Evolutionary conservation across 2,888 invertebrate species (phyloP).

Genomic region (Troides helena): DNA sequence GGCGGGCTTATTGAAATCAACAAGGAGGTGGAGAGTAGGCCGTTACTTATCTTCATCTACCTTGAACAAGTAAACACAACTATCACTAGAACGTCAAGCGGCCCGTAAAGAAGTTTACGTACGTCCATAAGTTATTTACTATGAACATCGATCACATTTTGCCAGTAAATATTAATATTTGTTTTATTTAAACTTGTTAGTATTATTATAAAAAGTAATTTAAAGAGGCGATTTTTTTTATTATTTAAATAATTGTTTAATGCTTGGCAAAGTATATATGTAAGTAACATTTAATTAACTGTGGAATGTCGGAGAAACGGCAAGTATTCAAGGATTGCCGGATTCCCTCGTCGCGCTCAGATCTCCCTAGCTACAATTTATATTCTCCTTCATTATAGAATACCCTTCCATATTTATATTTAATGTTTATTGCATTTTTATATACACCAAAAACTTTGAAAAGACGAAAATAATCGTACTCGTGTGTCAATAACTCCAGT

Average conservation of each 20-base stretch:
- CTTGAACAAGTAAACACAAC: constrained; percentile 26
- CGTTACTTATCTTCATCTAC: constrained; percentile 63
- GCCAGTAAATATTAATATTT: not conserved
- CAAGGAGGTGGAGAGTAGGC: constrained; percentile 72
- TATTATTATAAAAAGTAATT: constrained; percentile 41
- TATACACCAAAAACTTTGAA: not conserved
- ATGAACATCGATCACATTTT: not conserved
- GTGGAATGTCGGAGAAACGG: constrained; percentile 71
- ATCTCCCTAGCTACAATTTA: constrained; percentile 65
- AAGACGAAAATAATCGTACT: not conserved
- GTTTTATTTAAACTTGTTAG: not conserved
- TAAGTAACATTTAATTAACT: constrained; percentile 78
- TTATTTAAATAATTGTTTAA: constrained; percentile 72
- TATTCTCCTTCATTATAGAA: constrained; percentile 58
- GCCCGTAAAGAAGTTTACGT: not conserved
- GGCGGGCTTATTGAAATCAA: constrained; percentile 78
- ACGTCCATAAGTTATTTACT: not conserved
- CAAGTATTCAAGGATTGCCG: constrained; percentile 67
- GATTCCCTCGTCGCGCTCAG: constrained; percentile 43
- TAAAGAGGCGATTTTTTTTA: constrained; percentile 57
- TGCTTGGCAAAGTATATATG: constrained; percentile 68
- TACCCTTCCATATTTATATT: constrained; percentile 46
- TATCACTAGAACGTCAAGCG: constrained; percentile 19
- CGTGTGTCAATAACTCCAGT: not conserved
- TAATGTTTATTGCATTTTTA: not conserved